Base-by-base conservation (phyloP, 92 coral and sea anemone species). In the Palythoa grandiflora region DNA sequence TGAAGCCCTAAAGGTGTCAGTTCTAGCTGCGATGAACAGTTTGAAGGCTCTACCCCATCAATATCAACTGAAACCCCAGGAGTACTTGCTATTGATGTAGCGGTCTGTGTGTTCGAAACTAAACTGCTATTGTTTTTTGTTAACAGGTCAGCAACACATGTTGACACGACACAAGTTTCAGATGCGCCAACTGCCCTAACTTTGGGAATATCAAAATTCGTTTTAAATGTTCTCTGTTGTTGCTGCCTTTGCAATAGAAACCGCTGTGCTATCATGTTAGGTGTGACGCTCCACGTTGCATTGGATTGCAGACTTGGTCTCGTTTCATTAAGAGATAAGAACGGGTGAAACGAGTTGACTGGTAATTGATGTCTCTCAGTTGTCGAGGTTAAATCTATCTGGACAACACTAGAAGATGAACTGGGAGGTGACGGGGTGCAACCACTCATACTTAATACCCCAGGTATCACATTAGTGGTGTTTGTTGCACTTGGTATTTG, bases 301-400 rank as follows among this genome's bases (percentile, higher is more conserved):
- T 38, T 79, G 9, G 38, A 38, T 37, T 59, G 84, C 6, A 79
- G 38, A 20, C 55, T 47, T 19, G 16, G 75, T 1, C 75, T 71
- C 36, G 38, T 2, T 5, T 44, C 37, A 20, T 53, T 19, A 7
- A 53, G 38, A 36, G 57, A 78, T 50, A 78, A 35, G 20, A 57
- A 66, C 9, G 86, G 51, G 12, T 38, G 61, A 75, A 68, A 63
- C 8, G 83, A 77, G 9, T 6, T 37, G 28, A 71, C 75, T 47
- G 71, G 55, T 14, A 71, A 44, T 20, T 13, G 9, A 47, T 68
- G 86, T 20, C 66, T 81, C 16, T 81, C 86, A n/a, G 86, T 66
- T 19, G 75, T 52, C 0, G 73, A 40, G 40, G 86, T 81, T 63
- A 81, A 50, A 28, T 81, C 86, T 81, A 81, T 81, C 51, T 68